Base-by-base conservation (phyloP, 1,140 invertebrate species). In the Aphaenogaster rudis region DNA sequence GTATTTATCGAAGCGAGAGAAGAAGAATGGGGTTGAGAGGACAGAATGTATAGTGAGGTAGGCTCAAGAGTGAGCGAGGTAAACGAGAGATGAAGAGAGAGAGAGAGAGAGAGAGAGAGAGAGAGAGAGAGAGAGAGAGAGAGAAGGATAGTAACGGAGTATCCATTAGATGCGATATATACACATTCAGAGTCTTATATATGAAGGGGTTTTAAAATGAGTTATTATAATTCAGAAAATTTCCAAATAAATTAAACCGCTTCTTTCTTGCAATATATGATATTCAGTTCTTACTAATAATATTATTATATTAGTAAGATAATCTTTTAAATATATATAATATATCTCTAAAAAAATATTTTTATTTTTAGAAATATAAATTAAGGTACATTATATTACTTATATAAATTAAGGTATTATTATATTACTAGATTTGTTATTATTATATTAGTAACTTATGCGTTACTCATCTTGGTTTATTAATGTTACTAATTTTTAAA, bases 1-100 rank as follows among this genome's bases (percentile, higher is more conserved):
- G 52, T 72, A 76, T 88, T 69, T 82, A 84, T 84, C 45, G 84
- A 84, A 79, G 36, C n/a, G 79, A 74, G 72, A 80, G 67, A 86
- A 57, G 54, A 36, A 66, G 67, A 33, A 64, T n/a, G 33, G 42
- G 39, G 28, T 33, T 4, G 72, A 54, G 45, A 21, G 36, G 7
- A 17, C 42, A 54, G 80, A 36, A 71, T 86, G 48, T 8, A n/a
- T n/a, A 48, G 33, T 28, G 67, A 72, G 59, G 36, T 48, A 50
- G 7, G 9, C 21, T 36, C 36, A 13, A 50, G 39, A 39, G 66
- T 42, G 15, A 74, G 54, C 7, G 33, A 39, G 15, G 39, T 15
- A 36, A 66, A 71, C 5, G 54, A 79, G 81, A 84, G 79, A 84
- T 48, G n/a, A 8, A 21, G 64, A 67, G 52, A 50, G 8, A 36